These are phyloP conservation scores for Grapholita molesta DNA, from an alignment of 1,140 invertebrate species.

Conservation along the genomic window DNA sequence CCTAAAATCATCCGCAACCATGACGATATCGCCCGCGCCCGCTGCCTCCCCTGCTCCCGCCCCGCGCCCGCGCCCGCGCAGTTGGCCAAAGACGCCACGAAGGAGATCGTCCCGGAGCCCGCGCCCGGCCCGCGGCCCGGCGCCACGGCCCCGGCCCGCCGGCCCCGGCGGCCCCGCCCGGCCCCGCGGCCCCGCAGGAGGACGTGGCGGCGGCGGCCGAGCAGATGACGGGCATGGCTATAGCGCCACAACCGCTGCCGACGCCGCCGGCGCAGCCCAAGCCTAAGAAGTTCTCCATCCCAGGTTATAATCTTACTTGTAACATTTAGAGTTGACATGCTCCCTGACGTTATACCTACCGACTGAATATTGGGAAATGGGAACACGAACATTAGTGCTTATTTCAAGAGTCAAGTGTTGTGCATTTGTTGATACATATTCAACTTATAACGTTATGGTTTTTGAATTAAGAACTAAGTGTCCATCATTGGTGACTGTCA, in stretches of 20 bases:
- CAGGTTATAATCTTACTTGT: conserved; percentile 68
- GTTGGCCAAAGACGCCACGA: conserved; percentile 35
- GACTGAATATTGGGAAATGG: too few species aligned
- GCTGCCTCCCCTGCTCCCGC: conserved; percentile 1
- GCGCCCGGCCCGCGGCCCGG: background rate
- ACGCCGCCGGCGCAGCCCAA: conserved; percentile 77
- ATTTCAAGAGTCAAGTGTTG: too few species aligned
- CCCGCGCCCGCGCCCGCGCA: background rate
- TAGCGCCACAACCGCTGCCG: conserved; percentile 40
- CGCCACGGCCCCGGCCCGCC: conserved; percentile 14
- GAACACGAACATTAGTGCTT: too few species aligned
- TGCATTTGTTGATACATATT: too few species aligned
- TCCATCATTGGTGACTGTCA: too few species aligned
- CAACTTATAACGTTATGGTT: too few species aligned
- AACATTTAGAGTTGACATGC: too few species aligned
- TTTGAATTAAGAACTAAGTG: too few species aligned
- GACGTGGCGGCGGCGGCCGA: conserved; percentile 49
- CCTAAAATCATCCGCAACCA: conserved; percentile 63
- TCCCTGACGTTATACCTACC: too few species aligned
- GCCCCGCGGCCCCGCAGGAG: conserved; percentile 33
- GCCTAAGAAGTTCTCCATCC: conserved; percentile 88
- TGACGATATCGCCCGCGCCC: conserved; percentile 58
- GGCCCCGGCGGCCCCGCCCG: conserved; percentile 32
- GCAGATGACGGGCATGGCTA: conserved; percentile 58
- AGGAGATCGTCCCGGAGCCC: conserved; percentile 33